Evolutionary conservation across 1,140 invertebrate species (phyloP), one percentile per base, ranked within the genome.

Genomic region (Aphelinus atriplicis): DNA sequence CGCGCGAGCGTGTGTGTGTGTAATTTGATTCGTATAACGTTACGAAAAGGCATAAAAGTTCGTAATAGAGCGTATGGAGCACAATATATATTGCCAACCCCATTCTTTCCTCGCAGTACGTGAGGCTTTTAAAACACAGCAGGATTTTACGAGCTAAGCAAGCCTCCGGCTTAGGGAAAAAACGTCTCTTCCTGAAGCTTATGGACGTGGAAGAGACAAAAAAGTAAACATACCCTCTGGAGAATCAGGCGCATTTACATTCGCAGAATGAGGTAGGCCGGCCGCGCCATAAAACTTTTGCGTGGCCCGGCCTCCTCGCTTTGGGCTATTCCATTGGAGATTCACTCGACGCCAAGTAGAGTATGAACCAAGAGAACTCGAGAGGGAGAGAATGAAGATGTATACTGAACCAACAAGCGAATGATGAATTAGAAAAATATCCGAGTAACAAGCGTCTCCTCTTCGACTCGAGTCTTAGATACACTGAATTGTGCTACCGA

Each of bases 351-450:
- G 26, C 26, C 26, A 26, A 26, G 26, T 26, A 26, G 26, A 26
- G 26, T 26, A 7, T 53, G 26, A 71, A 55, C 45, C 3, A 48
- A 2, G 58, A 68, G n/a, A 62, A 48, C 1, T 48, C 7, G 51
- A 69, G 74, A 62, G 53, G 50, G n/a, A 46, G 26, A 61, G 67
- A 26, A 75, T 1, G 26, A 46, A 56, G 45, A 7, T 5, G 42
- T 43, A 2, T 5, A 2, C 42, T 57, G 3, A 7, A 4, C 48
- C 26, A 1, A 57, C 7, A 46, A 9, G 62, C 43, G 26, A 26
- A 75, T 77, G 78, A 80, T 77, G 74, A 79, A 80, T 77, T 77
- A 72, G 51, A 53, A 58, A 70, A 77, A 68, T 74, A 78, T 77
- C 73, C 51, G 72, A 77, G 77, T 3, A 3, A 57, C 57, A 7